These are phyloP conservation scores for Heliocidaris erythrogramma DNA, from an alignment of 35 echinoderm and acorn worm genomes.

Conservation along the genomic window DNA sequence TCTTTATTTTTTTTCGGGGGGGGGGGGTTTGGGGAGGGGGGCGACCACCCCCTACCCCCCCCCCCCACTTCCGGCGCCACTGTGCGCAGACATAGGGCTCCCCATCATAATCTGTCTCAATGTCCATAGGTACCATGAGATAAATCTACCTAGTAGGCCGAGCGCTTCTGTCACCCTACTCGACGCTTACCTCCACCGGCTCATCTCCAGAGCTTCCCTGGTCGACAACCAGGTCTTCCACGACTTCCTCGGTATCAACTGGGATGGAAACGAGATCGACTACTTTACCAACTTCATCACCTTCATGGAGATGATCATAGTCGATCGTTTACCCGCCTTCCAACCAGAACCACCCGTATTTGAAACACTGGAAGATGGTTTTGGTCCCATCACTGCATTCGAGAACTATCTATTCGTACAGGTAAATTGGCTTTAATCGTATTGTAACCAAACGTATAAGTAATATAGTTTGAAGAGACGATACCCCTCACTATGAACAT, in stretches of 20 bases:
- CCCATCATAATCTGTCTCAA: no score
- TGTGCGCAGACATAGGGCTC: no score
- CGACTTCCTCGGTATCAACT: constrained; percentile 72
- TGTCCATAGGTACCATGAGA: constrained; percentile 13
- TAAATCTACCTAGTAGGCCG: constrained; percentile 16
- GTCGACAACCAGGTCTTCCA: constrained; percentile 35
- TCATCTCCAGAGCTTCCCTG: constrained; percentile 10
- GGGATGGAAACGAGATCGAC: constrained; percentile 58
- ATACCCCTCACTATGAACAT: no score
- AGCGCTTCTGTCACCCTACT: neutral
- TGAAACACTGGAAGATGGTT: constrained; percentile 40
- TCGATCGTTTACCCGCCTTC: constrained; percentile 49
- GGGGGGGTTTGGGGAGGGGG: no score
- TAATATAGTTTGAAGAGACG: no score
- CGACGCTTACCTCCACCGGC: constrained; percentile 37
- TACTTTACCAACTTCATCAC: constrained; percentile 55
- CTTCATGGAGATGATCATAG: constrained; percentile 57
- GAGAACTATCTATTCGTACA: constrained; percentile 64
- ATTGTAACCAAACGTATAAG: no score
- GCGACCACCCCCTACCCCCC: no score
- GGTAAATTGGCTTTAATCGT: neutral
- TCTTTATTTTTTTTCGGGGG: no score
- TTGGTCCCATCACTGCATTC: constrained; percentile 46
- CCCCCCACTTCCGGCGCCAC: no score
- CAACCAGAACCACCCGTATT: constrained; percentile 67